phyloP scores from a whole-genome alignment of 1,140 invertebrate genomes.

The Plodia interpunctella region DNA sequence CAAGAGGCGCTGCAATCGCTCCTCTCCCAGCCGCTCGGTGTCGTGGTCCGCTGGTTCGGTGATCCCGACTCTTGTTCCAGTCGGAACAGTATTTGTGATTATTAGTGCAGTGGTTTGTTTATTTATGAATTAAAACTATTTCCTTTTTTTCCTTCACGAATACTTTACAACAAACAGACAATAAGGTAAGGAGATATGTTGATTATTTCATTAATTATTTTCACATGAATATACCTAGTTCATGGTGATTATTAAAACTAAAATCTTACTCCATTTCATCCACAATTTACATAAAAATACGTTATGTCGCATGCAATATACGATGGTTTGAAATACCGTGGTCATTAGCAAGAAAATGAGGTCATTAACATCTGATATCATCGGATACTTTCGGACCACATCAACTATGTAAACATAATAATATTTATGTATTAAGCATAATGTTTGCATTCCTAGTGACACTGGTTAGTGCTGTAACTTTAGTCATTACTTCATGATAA shows the following conservation, averaged over 20 bases:
- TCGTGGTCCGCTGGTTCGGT: conserved; percentile 19
- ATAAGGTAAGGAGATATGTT: conserved; percentile 26
- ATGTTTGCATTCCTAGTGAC: too few relatives aligned
- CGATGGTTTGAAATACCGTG: not conserved
- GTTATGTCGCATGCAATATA: too few relatives aligned
- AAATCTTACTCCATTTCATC: conserved; percentile 2
- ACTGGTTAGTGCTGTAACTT: too few relatives aligned
- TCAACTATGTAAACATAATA: not conserved
- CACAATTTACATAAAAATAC: not conserved
- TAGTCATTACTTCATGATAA: too few relatives aligned
- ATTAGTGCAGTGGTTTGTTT: conserved; percentile 45
- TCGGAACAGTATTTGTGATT: conserved; percentile 25
- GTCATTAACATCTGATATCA: not conserved
- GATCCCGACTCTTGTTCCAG: conserved; percentile 4
- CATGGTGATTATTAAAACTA: not conserved
- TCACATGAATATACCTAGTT: not conserved
- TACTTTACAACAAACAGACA: conserved; percentile 14
- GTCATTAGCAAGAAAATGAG: not conserved
- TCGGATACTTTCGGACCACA: not conserved
- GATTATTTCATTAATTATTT: conserved; percentile 14
- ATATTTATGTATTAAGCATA: not conserved
- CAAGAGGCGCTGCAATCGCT: conserved; percentile 10
- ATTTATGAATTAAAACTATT: conserved; percentile 37
- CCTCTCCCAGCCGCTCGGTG: conserved; percentile 13
- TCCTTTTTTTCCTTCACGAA: conserved; percentile 17